Evolutionary conservation across 2,113 vertebrate genomes (phyloP).

Genomic region (Carlito syrichta): DNA sequence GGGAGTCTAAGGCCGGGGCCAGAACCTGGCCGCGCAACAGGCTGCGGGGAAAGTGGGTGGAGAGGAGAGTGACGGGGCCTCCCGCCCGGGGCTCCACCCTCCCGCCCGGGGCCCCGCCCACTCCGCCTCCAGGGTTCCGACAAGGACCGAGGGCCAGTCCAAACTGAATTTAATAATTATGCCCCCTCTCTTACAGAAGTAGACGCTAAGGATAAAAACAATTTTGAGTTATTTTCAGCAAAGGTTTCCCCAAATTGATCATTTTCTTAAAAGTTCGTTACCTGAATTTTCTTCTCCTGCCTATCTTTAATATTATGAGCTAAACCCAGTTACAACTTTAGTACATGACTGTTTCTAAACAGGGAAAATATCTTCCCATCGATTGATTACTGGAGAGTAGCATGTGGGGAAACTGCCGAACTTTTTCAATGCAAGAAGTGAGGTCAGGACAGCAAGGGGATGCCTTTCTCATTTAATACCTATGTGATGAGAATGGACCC

Average conservation of each 20-base stretch:
- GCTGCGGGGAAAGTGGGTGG: too few relatives aligned
- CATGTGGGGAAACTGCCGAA: accelerated
- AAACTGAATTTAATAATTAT: accelerated
- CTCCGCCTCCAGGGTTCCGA: accelerated
- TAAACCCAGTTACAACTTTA: not conserved
- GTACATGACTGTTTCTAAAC: not conserved
- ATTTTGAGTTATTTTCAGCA: not conserved
- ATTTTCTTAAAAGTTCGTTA: too few relatives aligned
- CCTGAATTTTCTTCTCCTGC: not conserved
- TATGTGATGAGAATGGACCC: accelerated
- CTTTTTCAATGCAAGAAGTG: not conserved
- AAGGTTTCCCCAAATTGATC: not conserved
- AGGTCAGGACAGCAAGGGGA: accelerated
- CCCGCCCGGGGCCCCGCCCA: too few relatives aligned
- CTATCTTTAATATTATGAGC: accelerated
- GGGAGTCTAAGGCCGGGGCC: not conserved
- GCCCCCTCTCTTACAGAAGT: too few relatives aligned
- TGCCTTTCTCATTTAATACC: accelerated
- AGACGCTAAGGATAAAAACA: not conserved
- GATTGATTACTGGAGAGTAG: not conserved
- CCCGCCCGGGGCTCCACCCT: too few relatives aligned
- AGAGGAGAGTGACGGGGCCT: too few relatives aligned
- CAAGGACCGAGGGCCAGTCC: accelerated
- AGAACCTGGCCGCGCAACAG: accelerated
- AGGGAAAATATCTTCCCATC: not conserved